Percentiles rank a stretch among this genome's conserved stretches.
phyloP scores from a whole-genome alignment of 2,113 vertebrate species.

The Austrofundulus limnaeus region DNA sequence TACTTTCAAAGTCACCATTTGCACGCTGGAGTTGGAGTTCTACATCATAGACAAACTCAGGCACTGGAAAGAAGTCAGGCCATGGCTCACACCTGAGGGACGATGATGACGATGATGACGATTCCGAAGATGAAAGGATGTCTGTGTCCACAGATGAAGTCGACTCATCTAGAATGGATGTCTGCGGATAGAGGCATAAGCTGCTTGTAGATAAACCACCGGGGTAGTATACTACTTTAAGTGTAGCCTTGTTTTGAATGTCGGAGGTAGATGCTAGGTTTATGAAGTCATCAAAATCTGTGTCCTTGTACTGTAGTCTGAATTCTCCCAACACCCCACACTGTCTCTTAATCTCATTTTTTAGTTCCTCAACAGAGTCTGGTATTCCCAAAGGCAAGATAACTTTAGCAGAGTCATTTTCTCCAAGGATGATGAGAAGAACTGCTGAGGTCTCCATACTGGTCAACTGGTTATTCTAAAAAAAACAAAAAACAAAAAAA shows the following conservation, averaged over 20 bases:
- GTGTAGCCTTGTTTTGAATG: background rate
- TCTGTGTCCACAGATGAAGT: background rate
- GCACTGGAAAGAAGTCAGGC: background rate
- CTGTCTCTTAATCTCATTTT: background rate
- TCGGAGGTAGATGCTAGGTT: background rate
- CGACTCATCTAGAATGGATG: background rate
- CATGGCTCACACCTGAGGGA: background rate
- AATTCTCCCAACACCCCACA: background rate
- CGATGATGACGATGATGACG: background rate
- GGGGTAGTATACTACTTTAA: background rate
- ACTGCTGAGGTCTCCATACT: background rate
- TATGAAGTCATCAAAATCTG: conserved; percentile 1
- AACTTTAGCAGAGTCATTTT: background rate
- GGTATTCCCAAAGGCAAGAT: background rate
- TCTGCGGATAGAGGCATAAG: background rate
- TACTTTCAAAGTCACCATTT: background rate
- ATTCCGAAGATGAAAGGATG: background rate
- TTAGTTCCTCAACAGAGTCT: background rate
- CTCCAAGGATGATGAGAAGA: background rate
- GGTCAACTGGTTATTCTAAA: no score
- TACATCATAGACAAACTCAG: conserved; percentile 3
- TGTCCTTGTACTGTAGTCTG: conserved; percentile 1
- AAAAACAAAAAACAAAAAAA: no score
- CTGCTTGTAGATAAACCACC: background rate
- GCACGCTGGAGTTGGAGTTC: background rate